Evolutionary conservation across 2,888 invertebrate species (phyloP).

Genomic region (Mesorhabditis sp.): DNA sequence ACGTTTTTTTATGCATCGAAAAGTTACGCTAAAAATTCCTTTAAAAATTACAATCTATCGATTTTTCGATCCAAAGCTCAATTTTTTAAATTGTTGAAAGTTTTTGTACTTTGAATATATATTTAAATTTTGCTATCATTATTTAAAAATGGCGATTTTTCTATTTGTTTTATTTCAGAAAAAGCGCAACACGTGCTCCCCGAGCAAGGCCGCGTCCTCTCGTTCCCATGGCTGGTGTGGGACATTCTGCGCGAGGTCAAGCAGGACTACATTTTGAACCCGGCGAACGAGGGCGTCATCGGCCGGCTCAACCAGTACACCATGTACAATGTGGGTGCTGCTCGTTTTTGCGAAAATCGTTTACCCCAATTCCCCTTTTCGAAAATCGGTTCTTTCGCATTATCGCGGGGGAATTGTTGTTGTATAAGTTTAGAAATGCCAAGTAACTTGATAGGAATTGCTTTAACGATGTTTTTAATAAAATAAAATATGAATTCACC

Average conservation of each 20-base stretch:
- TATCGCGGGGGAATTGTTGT: too few relatives aligned
- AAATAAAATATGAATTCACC: too few relatives aligned
- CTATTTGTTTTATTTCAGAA: slow-evolving; percentile 11
- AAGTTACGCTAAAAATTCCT: neutral
- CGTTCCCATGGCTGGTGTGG: slow-evolving; percentile 47
- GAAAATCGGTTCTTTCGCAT: too few relatives aligned
- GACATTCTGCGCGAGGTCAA: slow-evolving; percentile 38
- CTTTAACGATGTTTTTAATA: too few relatives aligned
- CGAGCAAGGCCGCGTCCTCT: slow-evolving; percentile 28
- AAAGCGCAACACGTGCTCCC: slow-evolving; percentile 10
- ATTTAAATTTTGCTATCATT: too few relatives aligned
- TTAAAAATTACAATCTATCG: too few relatives aligned
- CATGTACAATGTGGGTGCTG: neutral
- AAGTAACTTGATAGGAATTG: too few relatives aligned
- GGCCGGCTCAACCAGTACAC: neutral
- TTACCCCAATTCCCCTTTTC: too few relatives aligned
- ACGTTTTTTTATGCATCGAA: neutral
- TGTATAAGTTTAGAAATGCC: too few relatives aligned
- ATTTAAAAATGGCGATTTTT: too few relatives aligned
- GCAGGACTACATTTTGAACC: neutral
- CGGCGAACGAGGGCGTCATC: neutral
- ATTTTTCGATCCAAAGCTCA: neutral
- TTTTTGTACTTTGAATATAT: neutral
- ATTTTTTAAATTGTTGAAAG: slow-evolving; percentile 1
- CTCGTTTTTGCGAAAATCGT: neutral